Conservation (phyloP, 1,140 invertebrate genomes). For the Anagrus nilaparvatae region DNA sequence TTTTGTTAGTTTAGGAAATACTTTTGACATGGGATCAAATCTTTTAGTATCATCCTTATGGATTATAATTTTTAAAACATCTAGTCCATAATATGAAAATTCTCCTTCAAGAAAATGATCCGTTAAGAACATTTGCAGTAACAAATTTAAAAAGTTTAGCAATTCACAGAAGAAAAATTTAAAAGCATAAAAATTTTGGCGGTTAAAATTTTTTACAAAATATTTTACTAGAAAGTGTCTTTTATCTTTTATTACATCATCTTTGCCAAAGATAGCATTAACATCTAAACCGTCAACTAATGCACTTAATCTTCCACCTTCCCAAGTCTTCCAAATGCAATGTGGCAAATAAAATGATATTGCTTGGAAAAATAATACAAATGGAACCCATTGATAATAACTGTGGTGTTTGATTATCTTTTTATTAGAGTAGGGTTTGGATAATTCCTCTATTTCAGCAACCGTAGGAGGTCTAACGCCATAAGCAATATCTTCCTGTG, state of each 20-base stretch:
- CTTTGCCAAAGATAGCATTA: slow-evolving; percentile 30
- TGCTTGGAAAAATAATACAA: slow-evolving; percentile 79
- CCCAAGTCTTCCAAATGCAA: slow-evolving; percentile 68
- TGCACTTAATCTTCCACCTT: slow-evolving; percentile 50
- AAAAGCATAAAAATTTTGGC: slow-evolving; percentile 54
- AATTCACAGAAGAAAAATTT: slow-evolving; percentile 44
- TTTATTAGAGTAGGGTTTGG: slow-evolving; percentile 46
- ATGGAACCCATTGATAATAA: no score
- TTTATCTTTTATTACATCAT: neutral
- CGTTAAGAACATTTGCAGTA: slow-evolving; percentile 52
- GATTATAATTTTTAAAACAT: slow-evolving; percentile 37
- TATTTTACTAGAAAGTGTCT: neutral
- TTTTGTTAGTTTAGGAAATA: slow-evolving; percentile 6
- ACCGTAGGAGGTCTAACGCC: slow-evolving; percentile 53
- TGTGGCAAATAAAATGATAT: slow-evolving; percentile 62
- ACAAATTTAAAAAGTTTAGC: slow-evolving; percentile 24
- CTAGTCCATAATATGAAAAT: slow-evolving; percentile 55
- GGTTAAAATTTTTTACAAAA: slow-evolving; percentile 42
- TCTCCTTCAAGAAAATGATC: slow-evolving; percentile 64
- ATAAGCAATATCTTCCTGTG: slow-evolving; percentile 65
- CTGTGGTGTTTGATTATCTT: slow-evolving; percentile 57
- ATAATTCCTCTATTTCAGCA: slow-evolving; percentile 45
- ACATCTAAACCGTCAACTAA: slow-evolving; percentile 42
- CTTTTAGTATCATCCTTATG: neutral
- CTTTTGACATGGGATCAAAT: slow-evolving; percentile 40